These are phyloP conservation scores for Agriopis aurantiaria DNA, from an alignment of 2,888 invertebrate species.

Conservation along the genomic window DNA sequence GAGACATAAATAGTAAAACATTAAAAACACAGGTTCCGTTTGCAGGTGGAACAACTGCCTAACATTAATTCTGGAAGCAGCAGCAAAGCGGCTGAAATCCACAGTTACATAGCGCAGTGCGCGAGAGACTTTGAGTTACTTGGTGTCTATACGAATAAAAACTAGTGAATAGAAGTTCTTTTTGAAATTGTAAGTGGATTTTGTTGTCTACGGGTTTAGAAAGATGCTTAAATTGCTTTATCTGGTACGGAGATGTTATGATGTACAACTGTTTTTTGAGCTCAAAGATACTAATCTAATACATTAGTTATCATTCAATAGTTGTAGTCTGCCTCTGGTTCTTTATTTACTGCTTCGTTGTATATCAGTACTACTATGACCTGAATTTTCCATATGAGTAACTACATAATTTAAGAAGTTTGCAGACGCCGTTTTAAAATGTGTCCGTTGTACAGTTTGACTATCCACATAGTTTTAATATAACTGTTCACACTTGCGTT, in stretches of 20 bases:
- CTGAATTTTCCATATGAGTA: no score
- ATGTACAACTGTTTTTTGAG: no score
- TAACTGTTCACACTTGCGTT: no score
- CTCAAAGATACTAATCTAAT: no score
- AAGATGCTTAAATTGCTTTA: not conserved
- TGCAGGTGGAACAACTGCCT: not conserved
- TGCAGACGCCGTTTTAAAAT: no score
- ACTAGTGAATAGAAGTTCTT: slow-evolving; percentile 7
- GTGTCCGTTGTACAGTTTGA: no score
- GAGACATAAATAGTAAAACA: not conserved
- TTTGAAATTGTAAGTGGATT: slow-evolving; percentile 10
- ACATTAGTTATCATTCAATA: no score
- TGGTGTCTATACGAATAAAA: not conserved
- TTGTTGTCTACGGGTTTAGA: not conserved
- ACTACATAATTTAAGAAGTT: no score
- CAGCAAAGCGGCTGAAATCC: slow-evolving; percentile 23
- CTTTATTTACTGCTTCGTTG: no score
- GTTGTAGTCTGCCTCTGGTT: no score
- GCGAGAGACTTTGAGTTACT: slow-evolving; percentile 1
- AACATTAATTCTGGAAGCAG: slow-evolving; percentile 4
- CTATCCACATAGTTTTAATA: no score
- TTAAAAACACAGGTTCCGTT: not conserved
- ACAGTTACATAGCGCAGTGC: slow-evolving; percentile 17
- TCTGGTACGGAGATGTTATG: not conserved
- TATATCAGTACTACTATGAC: no score